Conservation (phyloP, 2,113 vertebrate genomes). For the Irena cyanogastra region DNA sequence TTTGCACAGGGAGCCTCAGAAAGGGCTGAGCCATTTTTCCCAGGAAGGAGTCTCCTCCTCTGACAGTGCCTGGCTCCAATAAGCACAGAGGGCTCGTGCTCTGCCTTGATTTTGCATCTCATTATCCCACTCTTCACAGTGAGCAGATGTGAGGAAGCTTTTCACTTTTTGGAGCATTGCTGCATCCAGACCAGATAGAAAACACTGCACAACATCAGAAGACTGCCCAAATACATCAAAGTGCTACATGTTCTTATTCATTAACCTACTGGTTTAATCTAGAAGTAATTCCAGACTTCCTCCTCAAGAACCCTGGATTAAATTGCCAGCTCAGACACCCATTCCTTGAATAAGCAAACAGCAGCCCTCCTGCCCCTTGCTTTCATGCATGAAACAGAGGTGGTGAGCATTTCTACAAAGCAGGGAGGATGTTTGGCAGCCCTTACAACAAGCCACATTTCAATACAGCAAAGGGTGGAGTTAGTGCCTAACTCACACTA, state of each 20-base stretch:
- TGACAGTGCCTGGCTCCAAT: background rate
- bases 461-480: background rate
- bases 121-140: constrained; percentile 33
- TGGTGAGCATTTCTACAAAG: background rate
- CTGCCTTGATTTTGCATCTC: constrained; percentile 37
- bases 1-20: background rate
- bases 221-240: background rate
- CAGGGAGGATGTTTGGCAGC: background rate
- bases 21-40: background rate
- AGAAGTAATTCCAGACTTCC: background rate
- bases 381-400: background rate
- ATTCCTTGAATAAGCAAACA: background rate
- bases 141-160: constrained; percentile 37
- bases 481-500: background rate
- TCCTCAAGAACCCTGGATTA: background rate
- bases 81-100: background rate
- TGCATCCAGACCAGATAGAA: background rate
- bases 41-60: background rate
- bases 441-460: background rate
- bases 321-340: background rate
- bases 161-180: background rate
- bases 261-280: background rate
- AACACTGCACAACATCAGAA: background rate
- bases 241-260: background rate
- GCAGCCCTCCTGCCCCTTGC: background rate